Evolutionary conservation across 2,113 vertebrate species (phyloP).

Genomic region (Sitta europaea): DNA sequence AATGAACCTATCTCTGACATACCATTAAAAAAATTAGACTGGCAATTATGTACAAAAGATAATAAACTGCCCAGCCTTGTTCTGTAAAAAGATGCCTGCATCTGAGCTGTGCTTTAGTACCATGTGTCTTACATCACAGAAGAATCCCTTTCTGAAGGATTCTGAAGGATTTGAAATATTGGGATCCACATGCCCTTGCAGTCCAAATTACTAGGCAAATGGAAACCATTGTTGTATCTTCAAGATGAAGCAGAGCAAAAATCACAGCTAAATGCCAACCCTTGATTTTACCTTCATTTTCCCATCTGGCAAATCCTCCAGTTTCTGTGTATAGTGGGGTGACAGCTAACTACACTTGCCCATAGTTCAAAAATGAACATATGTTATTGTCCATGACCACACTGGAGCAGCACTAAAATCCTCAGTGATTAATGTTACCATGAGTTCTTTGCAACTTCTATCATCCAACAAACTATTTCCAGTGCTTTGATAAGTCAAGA

Average conservation of each 20-base stretch:
- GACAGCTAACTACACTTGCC: not conserved
- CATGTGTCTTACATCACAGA: not conserved
- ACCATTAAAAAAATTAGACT: not conserved
- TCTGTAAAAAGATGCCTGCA: not conserved
- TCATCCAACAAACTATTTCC: not conserved
- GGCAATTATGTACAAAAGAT: not conserved
- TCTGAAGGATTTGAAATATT: not conserved
- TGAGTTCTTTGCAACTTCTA: not conserved
- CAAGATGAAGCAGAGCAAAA: not conserved
- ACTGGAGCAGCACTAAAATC: not conserved
- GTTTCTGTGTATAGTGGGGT: not conserved
- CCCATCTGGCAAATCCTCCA: not conserved
- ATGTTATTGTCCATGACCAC: not conserved
- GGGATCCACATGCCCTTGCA: not conserved
- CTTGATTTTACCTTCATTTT: conserved; percentile 9
- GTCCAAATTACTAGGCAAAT: not conserved
- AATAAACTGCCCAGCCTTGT: not conserved
- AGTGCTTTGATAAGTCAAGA: not conserved
- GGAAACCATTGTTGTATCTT: not conserved
- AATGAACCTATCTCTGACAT: not conserved
- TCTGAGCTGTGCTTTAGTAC: not conserved
- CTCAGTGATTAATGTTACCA: not conserved
- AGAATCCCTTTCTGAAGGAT: not conserved
- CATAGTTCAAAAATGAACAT: not conserved
- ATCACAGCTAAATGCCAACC: not conserved